These are phyloP conservation scores for Stegana nigrithorax DNA, from an alignment of 2,888 invertebrate species.

Conservation along the genomic window DNA sequence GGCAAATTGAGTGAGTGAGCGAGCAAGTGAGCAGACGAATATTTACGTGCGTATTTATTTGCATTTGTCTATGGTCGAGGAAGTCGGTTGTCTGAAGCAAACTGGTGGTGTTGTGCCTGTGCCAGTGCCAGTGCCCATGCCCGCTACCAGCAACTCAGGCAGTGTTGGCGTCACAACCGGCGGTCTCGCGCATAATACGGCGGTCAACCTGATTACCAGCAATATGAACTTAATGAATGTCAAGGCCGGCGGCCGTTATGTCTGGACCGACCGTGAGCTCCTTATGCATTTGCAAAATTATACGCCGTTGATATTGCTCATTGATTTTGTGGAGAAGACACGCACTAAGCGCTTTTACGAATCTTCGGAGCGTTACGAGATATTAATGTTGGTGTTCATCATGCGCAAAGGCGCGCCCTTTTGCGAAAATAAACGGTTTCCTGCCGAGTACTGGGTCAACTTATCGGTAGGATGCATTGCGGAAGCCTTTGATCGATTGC, in stretches of 20 bases:
- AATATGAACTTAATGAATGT: constrained; percentile 48
- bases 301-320: constrained; percentile 55
- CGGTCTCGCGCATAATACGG: constrained; percentile 24
- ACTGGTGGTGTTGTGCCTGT: constrained; percentile 41
- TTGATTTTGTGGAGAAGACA: constrained; percentile 63
- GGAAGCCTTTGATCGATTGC: constrained; percentile 57
- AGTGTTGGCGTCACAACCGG: constrained; percentile 21
- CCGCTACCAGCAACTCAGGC: too few relatives aligned
- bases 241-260: constrained; percentile 43
- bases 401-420: constrained; percentile 61
- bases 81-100: constrained; percentile 52
- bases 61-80: constrained; percentile 47
- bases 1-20: background rate
- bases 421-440: constrained; percentile 63
- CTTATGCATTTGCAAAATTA: constrained; percentile 62
- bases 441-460: constrained; percentile 64
- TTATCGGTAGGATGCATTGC: constrained; percentile 58
- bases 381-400: constrained; percentile 59
- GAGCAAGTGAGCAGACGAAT: background rate
- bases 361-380: constrained; percentile 60
- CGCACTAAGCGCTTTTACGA: constrained; percentile 63
- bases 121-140: constrained; percentile 44
- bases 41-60: too few relatives aligned
- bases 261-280: constrained; percentile 59
- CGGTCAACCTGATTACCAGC: constrained; percentile 29